Base-by-base conservation (phyloP, 2,797 vertebrate species). In the Ctenopoma multispine region DNA sequence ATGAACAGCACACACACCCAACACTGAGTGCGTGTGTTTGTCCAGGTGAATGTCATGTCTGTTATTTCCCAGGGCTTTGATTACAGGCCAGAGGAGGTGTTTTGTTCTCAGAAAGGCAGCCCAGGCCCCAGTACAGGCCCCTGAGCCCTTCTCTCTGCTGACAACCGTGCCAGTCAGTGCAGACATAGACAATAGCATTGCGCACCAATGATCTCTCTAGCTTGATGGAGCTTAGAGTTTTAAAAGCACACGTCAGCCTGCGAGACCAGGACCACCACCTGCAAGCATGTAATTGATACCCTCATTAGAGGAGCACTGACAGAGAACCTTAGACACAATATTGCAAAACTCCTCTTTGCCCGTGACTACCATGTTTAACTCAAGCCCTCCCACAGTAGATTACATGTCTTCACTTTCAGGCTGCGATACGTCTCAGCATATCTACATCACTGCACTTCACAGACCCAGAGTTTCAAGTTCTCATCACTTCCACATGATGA, bases 31-130 rank as follows among this genome's bases (percentile, higher is more conserved):
- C 79, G 77, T 61, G 83, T 77, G 75, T 84, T 85, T 82, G 84
- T 88, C 86, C 85, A 89, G 88, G 83, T 92, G 80, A 88, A 80
- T 86, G 81, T 85, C 85, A 80, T 86, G 87, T 84, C 88, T 88
- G 91, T 88, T 89, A 90, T 91, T 92, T 94, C 89, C 86, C 90
- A 94, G 85, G 89, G 89, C 90, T 93, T 92, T 91, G 89, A 94
- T 94, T 94, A 93, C 92, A 94, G 70, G 86, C 87, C 86, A 92
- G 89, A 86, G 82, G 88, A 87, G 79, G 54, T 79, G 79, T 87
- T 92, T 93, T 93, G 91, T 93, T 92, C 88, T 87, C 84, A 84
- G 83, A 82, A 53, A 87, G 74, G 83, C 84, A 83, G 80, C 74
- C 65, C 51, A 13, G 54, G 73, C 77, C 82, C 77, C 83, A 29